phyloP scores from a whole-genome alignment of 2,888 invertebrate genomes.

The Nowickia ferox region DNA sequence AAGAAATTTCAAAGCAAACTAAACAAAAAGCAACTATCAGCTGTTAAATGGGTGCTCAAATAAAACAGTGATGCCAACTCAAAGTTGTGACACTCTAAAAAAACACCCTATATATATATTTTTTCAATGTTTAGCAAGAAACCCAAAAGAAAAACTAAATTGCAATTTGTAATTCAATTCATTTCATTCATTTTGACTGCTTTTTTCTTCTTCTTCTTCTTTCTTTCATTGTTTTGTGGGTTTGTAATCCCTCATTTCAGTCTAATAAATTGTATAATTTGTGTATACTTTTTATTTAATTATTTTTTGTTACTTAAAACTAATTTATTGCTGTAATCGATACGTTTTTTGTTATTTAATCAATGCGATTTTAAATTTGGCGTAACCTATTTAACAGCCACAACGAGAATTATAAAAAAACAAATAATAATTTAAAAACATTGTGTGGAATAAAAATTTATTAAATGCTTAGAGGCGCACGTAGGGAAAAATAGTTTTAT shows the following conservation, averaged over 20 bases:
- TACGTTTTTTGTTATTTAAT: conserved; percentile 38
- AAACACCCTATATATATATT: not conserved
- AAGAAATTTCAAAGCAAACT: too few species aligned
- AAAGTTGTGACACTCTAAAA: too few species aligned
- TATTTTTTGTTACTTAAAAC: not conserved
- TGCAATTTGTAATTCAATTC: conserved; percentile 57
- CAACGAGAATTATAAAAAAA: not conserved
- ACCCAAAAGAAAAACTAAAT: conserved; percentile 44
- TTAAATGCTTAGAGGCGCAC: conserved; percentile 15
- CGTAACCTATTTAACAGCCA: not conserved
- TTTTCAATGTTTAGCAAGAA: conserved; percentile 19
- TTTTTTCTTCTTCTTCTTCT: not conserved
- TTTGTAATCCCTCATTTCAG: not conserved
- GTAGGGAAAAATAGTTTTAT: conserved; percentile 7
- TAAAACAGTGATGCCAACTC: too few species aligned
- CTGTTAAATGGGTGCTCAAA: too few species aligned
- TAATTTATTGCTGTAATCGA: not conserved
- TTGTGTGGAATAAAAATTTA: not conserved
- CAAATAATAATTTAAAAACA: conserved; percentile 5
- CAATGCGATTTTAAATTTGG: conserved; percentile 17
- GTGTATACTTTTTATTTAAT: conserved; percentile 24
- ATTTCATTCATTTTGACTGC: conserved; percentile 5
- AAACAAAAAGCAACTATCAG: too few species aligned
- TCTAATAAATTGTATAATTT: conserved; percentile 37
- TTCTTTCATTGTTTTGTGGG: conserved; percentile 8